A percentile compares a stretch with the other conserved stretches of the same genome.
These are phyloP conservation scores for Bos taurus DNA, from an alignment of 2,113 vertebrate genomes.

Conservation along the genomic window ARS-UCD2.0 NC_037334.1:93063501-93064000, in stretches of 20 bases:
- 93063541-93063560: not conserved
- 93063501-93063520: not conserved
- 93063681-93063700: not conserved
- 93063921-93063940: not conserved
- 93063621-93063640: conserved; percentile 78
- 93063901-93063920: not conserved
- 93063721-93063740: not conserved
- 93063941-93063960: not conserved
- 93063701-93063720: rapidly evolving
- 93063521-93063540: not conserved
- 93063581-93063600: conserved; percentile 83
- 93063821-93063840: not conserved
- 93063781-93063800: not conserved
- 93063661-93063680: conserved; percentile 77
- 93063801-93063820: rapidly evolving
- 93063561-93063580: conserved; percentile 70
- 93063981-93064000: no score
- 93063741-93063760: not conserved
- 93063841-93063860: not conserved
- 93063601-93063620: conserved; percentile 77
- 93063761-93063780: not conserved
- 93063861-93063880: rapidly evolving
- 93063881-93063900: rapidly evolving
- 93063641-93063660: conserved; percentile 75
- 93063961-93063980: not conserved